Percentiles rank a stretch among this genome's conserved stretches.
Conservation (phyloP, 1,140 invertebrate genomes). For the Diachasma alloeum region DNA sequence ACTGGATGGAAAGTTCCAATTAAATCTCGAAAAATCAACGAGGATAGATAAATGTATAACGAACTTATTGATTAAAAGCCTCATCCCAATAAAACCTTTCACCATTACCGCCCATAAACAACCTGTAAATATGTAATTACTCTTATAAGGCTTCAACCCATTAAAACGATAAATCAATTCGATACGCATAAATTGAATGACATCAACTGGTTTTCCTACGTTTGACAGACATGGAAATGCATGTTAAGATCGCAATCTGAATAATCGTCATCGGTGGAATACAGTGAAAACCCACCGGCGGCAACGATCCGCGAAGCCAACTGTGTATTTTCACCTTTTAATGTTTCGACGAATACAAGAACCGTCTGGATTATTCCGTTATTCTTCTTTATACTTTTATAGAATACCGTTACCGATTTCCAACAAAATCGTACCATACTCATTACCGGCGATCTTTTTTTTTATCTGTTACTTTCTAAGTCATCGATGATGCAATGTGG, state of each 20-base stretch:
- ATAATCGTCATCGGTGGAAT: not conserved
- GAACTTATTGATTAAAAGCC: not conserved
- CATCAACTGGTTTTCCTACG: not conserved
- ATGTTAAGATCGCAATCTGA: not conserved
- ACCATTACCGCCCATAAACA: not conserved
- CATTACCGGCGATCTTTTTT: not conserved
- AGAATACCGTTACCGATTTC: not conserved
- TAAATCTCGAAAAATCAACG: not conserved
- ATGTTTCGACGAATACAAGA: not conserved
- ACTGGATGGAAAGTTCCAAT: not conserved
- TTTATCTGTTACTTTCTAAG: not conserved
- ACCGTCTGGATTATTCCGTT: not conserved
- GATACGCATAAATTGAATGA: not conserved
- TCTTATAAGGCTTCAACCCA: not conserved
- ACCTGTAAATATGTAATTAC: not conserved
- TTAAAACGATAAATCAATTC: not conserved
- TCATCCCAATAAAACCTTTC: not conserved
- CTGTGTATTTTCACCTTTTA: constrained; percentile 3
- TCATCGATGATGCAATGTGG: not conserved
- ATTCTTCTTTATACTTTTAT: not conserved
- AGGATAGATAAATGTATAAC: not conserved
- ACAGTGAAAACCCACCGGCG: not conserved
- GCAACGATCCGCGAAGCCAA: not conserved
- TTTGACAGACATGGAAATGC: not conserved
- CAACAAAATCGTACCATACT: not conserved